These are phyloP conservation scores for Leptatherina wallacei DNA, from an alignment of 2,797 vertebrate species.

Conservation along the genomic window DNA sequence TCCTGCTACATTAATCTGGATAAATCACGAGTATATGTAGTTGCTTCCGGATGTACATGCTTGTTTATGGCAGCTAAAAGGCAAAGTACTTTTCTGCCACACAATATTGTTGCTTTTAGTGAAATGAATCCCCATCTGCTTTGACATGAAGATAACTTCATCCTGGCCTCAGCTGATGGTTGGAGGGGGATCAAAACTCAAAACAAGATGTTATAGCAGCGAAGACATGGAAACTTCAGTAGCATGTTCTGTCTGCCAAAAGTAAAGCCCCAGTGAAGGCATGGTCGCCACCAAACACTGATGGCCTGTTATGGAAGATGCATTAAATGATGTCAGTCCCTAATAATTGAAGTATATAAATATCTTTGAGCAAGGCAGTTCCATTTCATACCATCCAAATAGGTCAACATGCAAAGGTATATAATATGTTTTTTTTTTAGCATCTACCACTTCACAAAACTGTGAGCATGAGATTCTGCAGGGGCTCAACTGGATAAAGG, in stretches of 20 bases:
- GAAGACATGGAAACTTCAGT: constrained; percentile 47
- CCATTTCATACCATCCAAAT: constrained; percentile 87
- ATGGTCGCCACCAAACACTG: constrained; percentile 17
- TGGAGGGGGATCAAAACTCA: not conserved
- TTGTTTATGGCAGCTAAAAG: constrained; percentile 10
- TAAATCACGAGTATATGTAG: constrained; percentile 13
- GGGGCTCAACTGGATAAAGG: constrained; percentile 81
- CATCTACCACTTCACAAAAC: constrained; percentile 83
- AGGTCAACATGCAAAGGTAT: constrained; percentile 87
- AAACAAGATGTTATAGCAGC: constrained; percentile 65
- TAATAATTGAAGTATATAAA: constrained; percentile 82
- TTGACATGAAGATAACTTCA: not conserved
- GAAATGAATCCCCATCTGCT: constrained; percentile 2
- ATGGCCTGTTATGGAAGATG: constrained; percentile 42
- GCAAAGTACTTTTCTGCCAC: not conserved
- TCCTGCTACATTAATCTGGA: constrained; percentile 15
- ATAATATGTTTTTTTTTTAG: constrained; percentile 81
- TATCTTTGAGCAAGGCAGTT: constrained; percentile 86
- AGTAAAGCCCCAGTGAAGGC: constrained; percentile 40
- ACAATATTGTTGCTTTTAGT: constrained; percentile 21
- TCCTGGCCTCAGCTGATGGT: constrained; percentile 19
- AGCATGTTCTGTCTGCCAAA: constrained; percentile 45
- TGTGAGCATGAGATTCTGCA: constrained; percentile 73
- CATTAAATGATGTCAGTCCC: constrained; percentile 67
- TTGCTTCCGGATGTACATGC: constrained; percentile 4